Percentiles rank a stretch among this genome's conserved stretches.
phyloP scores from a whole-genome alignment of 2,888 invertebrate species.

The Clunio marinus region DNA sequence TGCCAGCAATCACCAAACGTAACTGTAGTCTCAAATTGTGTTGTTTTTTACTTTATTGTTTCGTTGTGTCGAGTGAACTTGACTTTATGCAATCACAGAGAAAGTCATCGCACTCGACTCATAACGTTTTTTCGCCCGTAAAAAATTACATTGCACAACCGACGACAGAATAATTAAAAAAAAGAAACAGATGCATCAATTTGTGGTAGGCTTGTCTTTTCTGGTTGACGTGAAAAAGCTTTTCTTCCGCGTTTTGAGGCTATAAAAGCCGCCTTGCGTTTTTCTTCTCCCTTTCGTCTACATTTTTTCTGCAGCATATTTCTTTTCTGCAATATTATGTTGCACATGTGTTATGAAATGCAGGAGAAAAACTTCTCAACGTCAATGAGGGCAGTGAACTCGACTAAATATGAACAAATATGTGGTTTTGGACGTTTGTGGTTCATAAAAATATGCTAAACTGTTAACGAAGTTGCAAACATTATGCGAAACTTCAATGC shows the following conservation, averaged over 20 bases:
- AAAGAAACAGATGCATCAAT: not conserved
- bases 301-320: not conserved
- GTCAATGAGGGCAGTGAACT: not conserved
- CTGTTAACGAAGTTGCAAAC: no score
- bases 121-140: no score
- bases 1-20: not conserved
- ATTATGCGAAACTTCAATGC: no score
- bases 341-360: conserved; percentile 15
- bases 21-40: not conserved
- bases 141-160: not conserved
- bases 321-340: not conserved
- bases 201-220: not conserved
- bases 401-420: not conserved
- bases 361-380: no score
- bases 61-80: not conserved
- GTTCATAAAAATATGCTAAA: not conserved
- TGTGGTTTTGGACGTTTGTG: not conserved
- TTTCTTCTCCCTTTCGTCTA: conserved; percentile 11
- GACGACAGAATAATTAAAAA: no score
- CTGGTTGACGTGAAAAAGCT: not conserved
- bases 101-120: not conserved
- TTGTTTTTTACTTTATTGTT: not conserved
- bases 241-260: conserved; percentile 11
- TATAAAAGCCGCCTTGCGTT: not conserved
- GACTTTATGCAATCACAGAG: not conserved